phyloP scores from a whole-genome alignment of 2,888 invertebrate genomes.

The Nezara viridula region DNA sequence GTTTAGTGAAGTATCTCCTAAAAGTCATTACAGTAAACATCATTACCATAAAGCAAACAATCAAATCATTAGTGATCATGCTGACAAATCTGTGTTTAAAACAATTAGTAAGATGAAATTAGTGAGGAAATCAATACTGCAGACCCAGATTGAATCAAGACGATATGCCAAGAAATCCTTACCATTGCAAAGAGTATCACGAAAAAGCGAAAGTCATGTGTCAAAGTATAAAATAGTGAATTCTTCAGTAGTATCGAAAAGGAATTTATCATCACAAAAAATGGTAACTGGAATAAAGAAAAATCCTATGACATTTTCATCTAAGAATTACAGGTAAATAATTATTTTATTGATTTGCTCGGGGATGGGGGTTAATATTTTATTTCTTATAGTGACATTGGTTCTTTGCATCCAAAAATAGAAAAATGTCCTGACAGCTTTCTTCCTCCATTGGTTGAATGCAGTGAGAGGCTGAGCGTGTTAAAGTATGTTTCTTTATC shows the following conservation, averaged over 20 bases:
- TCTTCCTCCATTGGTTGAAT: not conserved
- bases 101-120: slow-evolving; percentile 60
- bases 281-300: not conserved
- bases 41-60: not conserved
- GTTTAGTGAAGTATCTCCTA: not conserved
- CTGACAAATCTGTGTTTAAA: slow-evolving; percentile 52
- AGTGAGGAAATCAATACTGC: slow-evolving; percentile 62
- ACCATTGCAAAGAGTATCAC: not conserved
- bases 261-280: not conserved
- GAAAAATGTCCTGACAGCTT: not conserved
- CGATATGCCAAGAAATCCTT: slow-evolving; percentile 54
- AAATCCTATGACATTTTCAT: slow-evolving; percentile 44
- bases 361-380: not conserved
- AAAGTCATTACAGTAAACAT: slow-evolving; percentile 35
- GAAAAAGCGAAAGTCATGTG: slow-evolving; percentile 20
- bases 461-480: no score
- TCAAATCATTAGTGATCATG: not conserved
- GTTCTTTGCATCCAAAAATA: not conserved
- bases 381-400: not conserved
- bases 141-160: slow-evolving; percentile 61
- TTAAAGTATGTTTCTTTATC: no score
- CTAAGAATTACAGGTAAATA: slow-evolving; percentile 42
- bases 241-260: slow-evolving; percentile 39
- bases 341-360: not conserved
- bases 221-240: slow-evolving; percentile 51